These are phyloP conservation scores for Engraulis encrasicolus DNA, from an alignment of 2,113 vertebrate genomes.

Conservation along the genomic window DNA sequence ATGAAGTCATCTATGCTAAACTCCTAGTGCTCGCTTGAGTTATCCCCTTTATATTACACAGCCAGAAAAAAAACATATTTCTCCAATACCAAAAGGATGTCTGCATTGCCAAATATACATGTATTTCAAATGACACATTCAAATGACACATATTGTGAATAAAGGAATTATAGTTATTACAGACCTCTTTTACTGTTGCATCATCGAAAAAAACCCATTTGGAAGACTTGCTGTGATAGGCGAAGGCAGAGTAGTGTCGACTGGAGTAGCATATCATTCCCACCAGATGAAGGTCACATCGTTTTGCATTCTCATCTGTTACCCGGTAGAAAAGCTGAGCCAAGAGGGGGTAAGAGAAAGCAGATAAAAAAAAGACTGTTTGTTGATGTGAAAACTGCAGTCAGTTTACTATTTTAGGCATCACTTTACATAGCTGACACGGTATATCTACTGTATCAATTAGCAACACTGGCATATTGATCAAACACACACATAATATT, in stretches of 20 bases:
- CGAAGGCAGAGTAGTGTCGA: constrained; percentile 95
- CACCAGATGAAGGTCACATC: constrained; percentile 91
- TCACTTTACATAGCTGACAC: no score
- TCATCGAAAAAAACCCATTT: constrained; percentile 99
- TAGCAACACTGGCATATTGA: no score
- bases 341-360: neutral
- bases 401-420: neutral
- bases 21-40: no score
- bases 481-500: no score
- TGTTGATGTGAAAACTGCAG: neutral
- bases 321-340: constrained; percentile 93
- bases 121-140: neutral
- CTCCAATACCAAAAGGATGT: no score
- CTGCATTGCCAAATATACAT: no score
- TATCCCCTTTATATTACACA: no score
- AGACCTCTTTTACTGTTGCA: constrained; percentile 96
- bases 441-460: no score
- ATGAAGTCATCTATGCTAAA: no score
- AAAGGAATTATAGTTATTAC: neutral
- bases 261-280: constrained; percentile 97
- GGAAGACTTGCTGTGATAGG: constrained; percentile 94
- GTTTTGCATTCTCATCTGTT: constrained; percentile 94
- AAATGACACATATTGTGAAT: neutral
- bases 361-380: neutral
- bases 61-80: no score